Percentiles rank a stretch among this genome's conserved stretches.
Evolutionary conservation across 2,888 invertebrate species (phyloP).

Genomic region (Rutpela maculata): DNA sequence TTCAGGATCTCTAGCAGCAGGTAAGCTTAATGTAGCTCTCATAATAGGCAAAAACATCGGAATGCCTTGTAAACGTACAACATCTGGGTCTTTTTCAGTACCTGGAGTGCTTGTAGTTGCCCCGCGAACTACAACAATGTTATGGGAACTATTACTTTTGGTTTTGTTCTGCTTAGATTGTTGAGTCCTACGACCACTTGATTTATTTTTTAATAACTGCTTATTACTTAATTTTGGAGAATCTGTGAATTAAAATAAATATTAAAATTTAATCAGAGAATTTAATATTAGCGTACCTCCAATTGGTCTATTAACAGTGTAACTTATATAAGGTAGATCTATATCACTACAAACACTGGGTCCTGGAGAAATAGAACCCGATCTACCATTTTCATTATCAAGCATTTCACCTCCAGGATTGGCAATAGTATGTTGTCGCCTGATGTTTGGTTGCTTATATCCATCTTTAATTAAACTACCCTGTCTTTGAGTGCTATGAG

Average conservation of each 20-base stretch:
- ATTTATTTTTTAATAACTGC: conserved; percentile 70
- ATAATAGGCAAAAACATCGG: conserved; percentile 96
- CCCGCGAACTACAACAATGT: conserved; percentile 89
- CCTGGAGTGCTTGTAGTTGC: conserved; percentile 77
- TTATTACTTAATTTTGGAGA: conserved; percentile 87
- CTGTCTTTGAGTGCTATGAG: conserved; percentile 60
- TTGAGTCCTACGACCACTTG: conserved; percentile 61
- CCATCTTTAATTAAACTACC: conserved; percentile 61
- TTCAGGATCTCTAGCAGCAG: conserved; percentile 90
- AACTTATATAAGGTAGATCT: conserved; percentile 93
- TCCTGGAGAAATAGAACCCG: conserved; percentile 88
- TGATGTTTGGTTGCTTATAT: conserved; percentile 61
- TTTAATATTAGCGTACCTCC: conserved; percentile 77
- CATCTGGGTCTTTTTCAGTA: conserved; percentile 85
- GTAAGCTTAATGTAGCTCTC: conserved; percentile 89
- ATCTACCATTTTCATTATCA: conserved; percentile 74
- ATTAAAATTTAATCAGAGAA: background rate
- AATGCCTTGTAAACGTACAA: conserved; percentile 83
- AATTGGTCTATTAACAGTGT: conserved; percentile 91
- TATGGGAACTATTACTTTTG: conserved; percentile 78
- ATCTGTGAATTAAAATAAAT: conserved; percentile 75
- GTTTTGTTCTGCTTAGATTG: conserved; percentile 72
- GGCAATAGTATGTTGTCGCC: conserved; percentile 72
- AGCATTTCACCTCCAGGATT: conserved; percentile 69
- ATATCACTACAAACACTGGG: conserved; percentile 93